Base-by-base conservation (phyloP, 92 coral and sea anemone species). In the Porites evermanni region DNA sequence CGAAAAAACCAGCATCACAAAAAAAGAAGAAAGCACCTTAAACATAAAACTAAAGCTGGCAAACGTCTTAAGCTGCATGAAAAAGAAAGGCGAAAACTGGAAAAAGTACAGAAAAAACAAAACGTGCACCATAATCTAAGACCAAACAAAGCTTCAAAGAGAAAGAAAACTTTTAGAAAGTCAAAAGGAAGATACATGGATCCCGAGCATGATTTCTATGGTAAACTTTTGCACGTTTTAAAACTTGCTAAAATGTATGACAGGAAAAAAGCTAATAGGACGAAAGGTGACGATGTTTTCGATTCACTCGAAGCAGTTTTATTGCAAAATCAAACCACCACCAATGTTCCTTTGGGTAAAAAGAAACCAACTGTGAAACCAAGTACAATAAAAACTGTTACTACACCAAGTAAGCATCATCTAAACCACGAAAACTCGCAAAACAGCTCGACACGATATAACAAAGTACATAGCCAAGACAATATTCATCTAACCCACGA, bases 191-290 rank as follows among this genome's bases (percentile, higher is more conserved):
- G 2, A 12, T 38, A 19, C 24, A 21, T 20, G 53, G 24, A 83
- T n/a, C 9, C 80, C 29, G 91, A 87, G 23, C 89, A 92, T 44
- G 70, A 44, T 14, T 89, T 96, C 72, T 93, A 93, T 79, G 61
- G 71, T 58, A 96, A 91, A 61, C 84, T 97, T 61, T 61, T 97
- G 80, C 84, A 91, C 67, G 86, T 91, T 54, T 72, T 93, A 8
- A 79, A 86, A 20, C 89, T 91, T 71, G 92, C 91, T 51, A 81
- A 88, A 81, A 75, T 32, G 8, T 79, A 53, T 74, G 85, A 83
- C 53, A 85, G 16, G 58, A 87, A 70, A 24, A 72, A 72, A 24
- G 67, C 61, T 23, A 84, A 82, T 79, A 18, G 79, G 32, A 87
- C 72, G 20, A 84, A 24, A 17, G 68, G 72, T 58, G 64, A 72